Conservation (phyloP, 2,888 invertebrate genomes). For the Strigamia crassipes region DNA sequence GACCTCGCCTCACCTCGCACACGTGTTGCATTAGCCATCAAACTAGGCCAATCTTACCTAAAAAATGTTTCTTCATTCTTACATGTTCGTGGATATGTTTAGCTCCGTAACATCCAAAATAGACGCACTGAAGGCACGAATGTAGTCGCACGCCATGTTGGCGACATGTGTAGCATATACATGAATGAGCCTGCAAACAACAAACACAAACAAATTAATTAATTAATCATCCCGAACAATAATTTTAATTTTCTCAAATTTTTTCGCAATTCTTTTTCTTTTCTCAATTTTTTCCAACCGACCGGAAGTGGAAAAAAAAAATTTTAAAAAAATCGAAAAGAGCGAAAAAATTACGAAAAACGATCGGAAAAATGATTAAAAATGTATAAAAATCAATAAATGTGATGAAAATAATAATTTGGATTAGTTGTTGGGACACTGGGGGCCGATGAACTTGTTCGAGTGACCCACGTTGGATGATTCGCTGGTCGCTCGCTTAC, state of each 20-base stretch:
- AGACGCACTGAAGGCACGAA: slow-evolving; percentile 77
- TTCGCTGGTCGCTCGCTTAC: slow-evolving; percentile 64
- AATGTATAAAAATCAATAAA: too few relatives aligned
- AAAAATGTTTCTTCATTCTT: slow-evolving; percentile 76
- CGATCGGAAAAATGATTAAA: too few relatives aligned
- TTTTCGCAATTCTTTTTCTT: too few relatives aligned
- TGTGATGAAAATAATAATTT: too few relatives aligned
- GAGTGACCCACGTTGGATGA: not conserved
- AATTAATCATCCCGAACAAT: too few relatives aligned
- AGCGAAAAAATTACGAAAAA: too few relatives aligned
- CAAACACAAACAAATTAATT: slow-evolving; percentile 5
- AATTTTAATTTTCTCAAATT: too few relatives aligned
- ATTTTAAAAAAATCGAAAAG: not conserved
- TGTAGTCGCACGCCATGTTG: slow-evolving; percentile 73
- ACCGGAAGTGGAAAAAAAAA: too few relatives aligned
- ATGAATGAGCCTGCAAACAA: slow-evolving; percentile 71
- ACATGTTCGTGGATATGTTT: slow-evolving; percentile 84
- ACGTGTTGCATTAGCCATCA: too few relatives aligned
- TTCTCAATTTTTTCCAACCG: too few relatives aligned
- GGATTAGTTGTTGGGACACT: too few relatives aligned
- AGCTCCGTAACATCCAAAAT: slow-evolving; percentile 82
- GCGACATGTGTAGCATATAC: slow-evolving; percentile 81
- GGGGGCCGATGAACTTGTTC: not conserved
- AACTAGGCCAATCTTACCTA: slow-evolving; percentile 62
- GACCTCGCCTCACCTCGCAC: not conserved